Percentiles rank a stretch among this genome's conserved stretches.
These are phyloP conservation scores for Andrena minutula DNA, from an alignment of 2,888 invertebrate genomes.

Conservation along the genomic window DNA sequence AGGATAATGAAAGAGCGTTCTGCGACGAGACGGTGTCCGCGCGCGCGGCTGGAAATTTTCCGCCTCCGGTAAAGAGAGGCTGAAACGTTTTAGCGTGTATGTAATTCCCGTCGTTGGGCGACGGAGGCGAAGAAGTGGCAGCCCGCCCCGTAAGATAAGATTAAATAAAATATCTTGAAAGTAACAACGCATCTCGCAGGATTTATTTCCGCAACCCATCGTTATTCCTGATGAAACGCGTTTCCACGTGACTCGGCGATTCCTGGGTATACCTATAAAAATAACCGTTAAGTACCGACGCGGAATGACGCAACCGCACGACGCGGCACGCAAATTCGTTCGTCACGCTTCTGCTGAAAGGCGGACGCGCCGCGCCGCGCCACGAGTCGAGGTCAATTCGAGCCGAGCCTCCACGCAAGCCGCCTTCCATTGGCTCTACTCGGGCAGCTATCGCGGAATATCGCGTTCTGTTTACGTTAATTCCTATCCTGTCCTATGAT, in stretches of 20 bases:
- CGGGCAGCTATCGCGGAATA: conserved; percentile 25
- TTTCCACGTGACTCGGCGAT: not conserved
- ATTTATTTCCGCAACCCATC: not conserved
- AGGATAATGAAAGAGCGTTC: too few relatives aligned
- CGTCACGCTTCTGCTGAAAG: conserved; percentile 47
- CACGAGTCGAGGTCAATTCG: conserved; percentile 41
- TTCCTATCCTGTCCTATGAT: conserved; percentile 3
- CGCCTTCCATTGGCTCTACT: conserved; percentile 57
- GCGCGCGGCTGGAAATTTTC: not conserved
- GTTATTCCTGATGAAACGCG: not conserved
- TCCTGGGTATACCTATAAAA: conserved; percentile 1
- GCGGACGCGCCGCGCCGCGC: conserved; percentile 29
- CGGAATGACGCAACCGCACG: conserved; percentile 54
- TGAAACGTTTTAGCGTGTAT: not conserved
- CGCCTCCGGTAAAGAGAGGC: not conserved
- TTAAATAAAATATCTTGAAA: conserved; percentile 5
- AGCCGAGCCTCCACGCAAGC: conserved; percentile 65
- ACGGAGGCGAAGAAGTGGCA: not conserved
- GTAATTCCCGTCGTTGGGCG: too few relatives aligned
- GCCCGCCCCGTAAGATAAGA: not conserved
- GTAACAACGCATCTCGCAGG: not conserved
- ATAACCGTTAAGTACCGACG: conserved; percentile 34
- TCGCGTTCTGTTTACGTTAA: not conserved
- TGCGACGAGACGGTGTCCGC: not conserved
- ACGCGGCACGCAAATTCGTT: conserved; percentile 37